Evolutionary conservation across 1,140 invertebrate species (phyloP).

Genomic region (Oscheius sp.): DNA sequence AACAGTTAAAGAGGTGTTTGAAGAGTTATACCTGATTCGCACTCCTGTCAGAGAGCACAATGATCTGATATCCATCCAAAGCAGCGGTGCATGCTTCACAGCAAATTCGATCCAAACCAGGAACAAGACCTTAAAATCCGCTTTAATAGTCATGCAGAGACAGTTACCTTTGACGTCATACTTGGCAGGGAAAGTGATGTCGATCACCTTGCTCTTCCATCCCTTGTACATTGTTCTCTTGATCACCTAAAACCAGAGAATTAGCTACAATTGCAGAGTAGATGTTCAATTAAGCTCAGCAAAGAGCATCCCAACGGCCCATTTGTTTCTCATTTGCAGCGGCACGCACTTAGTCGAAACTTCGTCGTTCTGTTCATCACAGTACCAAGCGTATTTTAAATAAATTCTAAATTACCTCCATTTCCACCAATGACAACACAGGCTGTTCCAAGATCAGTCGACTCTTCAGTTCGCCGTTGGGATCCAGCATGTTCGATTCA

Average conservation of each 20-base stretch:
- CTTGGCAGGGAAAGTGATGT: conserved; percentile 77
- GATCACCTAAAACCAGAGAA: conserved; percentile 50
- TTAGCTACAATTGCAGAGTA: no score
- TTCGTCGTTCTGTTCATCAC: no score
- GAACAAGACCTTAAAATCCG: conserved; percentile 69
- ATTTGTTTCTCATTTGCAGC: no score
- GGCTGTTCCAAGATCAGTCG: conserved; percentile 89
- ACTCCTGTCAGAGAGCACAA: conserved; percentile 64
- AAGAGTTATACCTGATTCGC: conserved; percentile 48
- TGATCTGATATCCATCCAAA: conserved; percentile 73
- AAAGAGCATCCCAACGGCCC: conserved; percentile 1
- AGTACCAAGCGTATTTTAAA: no score
- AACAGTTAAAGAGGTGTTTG: no score
- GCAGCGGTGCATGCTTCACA: conserved; percentile 79
- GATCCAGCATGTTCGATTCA: conserved; percentile 88
- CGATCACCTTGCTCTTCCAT: conserved; percentile 86
- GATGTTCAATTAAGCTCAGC: no score
- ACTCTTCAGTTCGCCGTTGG: conserved; percentile 82
- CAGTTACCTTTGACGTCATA: conserved; percentile 67
- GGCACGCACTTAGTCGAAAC: no score
- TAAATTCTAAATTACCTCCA: conserved; percentile 68
- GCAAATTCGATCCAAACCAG: conserved; percentile 77
- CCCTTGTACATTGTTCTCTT: conserved; percentile 74
- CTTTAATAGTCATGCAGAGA: not conserved
- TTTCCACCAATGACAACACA: conserved; percentile 83